Conservation (phyloP, 2,797 vertebrate species). For the Liparis tanakae region DNA sequence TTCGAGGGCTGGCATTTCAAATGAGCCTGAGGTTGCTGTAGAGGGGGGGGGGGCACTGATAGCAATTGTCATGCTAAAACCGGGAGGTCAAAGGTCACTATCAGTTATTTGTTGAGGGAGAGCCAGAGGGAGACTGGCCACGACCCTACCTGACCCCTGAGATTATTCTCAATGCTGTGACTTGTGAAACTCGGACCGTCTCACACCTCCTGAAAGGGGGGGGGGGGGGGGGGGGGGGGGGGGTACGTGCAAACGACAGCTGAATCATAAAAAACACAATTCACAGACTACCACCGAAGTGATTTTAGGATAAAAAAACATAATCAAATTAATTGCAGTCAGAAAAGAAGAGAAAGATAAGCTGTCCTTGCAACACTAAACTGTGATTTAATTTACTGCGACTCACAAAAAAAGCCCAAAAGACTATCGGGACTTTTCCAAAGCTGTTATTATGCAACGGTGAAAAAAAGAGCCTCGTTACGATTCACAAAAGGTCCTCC, state of each 20-base stretch:
- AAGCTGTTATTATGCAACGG: constrained; percentile 63
- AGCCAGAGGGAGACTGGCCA: constrained; percentile 77
- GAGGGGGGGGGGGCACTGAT: constrained; percentile 71
- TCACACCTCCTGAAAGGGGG: constrained; percentile 33
- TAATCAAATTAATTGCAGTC: constrained; percentile 3
- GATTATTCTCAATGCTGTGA: constrained; percentile 75
- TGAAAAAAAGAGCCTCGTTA: constrained; percentile 76
- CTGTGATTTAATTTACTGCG: constrained; percentile 37
- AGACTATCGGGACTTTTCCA: constrained; percentile 56
- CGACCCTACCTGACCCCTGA: constrained; percentile 81
- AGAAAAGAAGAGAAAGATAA: constrained; percentile 15
- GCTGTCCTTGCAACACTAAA: constrained; percentile 1
- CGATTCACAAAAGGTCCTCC: constrained; percentile 78
- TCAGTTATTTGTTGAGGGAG: constrained; percentile 88
- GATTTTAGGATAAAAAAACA: neutral
- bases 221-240: neutral
- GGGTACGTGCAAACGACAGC: constrained; percentile 18
- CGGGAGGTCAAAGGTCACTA: constrained; percentile 82
- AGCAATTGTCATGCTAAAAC: constrained; percentile 88
- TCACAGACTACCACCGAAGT: neutral
- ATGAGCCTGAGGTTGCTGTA: constrained; percentile 66
- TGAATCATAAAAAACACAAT: constrained; percentile 23
- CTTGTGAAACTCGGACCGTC: constrained; percentile 40
- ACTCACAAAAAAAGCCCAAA: constrained; percentile 38
- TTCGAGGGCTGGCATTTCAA: constrained; percentile 80